Evolutionary conservation across 92 coral and sea anemone species (phyloP), one percentile per base, ranked within the genome.

Genomic region (Desmophyllum pertusum): DNA sequence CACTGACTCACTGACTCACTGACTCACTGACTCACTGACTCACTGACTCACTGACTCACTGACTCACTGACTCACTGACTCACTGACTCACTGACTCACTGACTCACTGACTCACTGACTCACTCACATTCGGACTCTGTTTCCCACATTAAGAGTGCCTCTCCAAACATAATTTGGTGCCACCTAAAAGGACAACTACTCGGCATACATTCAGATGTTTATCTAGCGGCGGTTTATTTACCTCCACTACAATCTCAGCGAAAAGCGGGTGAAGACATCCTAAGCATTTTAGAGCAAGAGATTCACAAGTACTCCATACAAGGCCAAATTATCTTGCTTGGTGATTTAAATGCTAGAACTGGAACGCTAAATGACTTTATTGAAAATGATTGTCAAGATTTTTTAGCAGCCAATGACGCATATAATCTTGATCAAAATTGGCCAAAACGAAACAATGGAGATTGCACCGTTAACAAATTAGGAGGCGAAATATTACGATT

Each of bases 261-360:
- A 23, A 62, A 62, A 7, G 68, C 33, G n/a, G 68, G 68, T 4
- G 68, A 62, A 25, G 68, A 62, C 36, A 35, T 62, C 68, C 31
- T 27, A 6, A 59, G 68, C n/a, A 62, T 62, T 13, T 62, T 62
- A 62, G 68, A 62, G n/a, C 5, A 62, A 62, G 68, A 62, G n/a
- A 62, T 62, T 23, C 68, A 27, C 36, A 62, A 62, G 33, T 62
- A 62, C 30, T 29, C 36, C 6, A 29, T 27, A 25, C 68, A 50
- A 31, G 66, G 66, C 43, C 21, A 76, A 76, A 43, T 76, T 13
- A 4, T 53, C 33, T 11, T 76, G 30, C 18, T 76, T 5, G 81
- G 69, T 30, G 81, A 76, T 33, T 76, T 46, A 39, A 76, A 76
- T 52, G 80, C 80, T 3, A 52, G 68, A 21, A 76, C 80, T 5